Conservation (phyloP, 2,888 invertebrate genomes). For the Diabrotica balteata region DNA sequence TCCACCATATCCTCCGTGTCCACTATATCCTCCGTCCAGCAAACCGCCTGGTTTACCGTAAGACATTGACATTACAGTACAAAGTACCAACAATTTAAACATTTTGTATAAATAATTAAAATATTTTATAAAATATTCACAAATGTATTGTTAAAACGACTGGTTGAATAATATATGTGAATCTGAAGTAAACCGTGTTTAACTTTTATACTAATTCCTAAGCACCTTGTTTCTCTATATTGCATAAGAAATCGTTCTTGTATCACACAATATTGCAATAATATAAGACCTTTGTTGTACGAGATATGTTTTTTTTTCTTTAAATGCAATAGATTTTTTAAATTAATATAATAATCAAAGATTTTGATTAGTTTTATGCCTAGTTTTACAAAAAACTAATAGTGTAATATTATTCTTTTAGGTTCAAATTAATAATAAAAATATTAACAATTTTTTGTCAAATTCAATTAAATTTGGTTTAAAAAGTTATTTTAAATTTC, state of each 20-base stretch:
- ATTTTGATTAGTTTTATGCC: no score
- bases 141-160: no score
- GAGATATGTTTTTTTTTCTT: constrained; percentile 20
- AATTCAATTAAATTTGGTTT: no score
- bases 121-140: neutral
- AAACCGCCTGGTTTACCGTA: constrained; percentile 35
- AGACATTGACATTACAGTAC: constrained; percentile 27
- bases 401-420: no score
- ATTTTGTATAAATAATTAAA: constrained; percentile 12
- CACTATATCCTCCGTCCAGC: neutral
- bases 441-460: no score
- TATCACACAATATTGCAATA: constrained; percentile 33
- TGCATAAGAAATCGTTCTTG: constrained; percentile 31
- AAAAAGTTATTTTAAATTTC: no score
- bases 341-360: no score
- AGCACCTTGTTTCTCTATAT: constrained; percentile 9
- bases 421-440: no score
- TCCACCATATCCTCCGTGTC: constrained; percentile 2
- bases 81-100: constrained; percentile 30
- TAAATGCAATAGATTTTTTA: no score
- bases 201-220: constrained; percentile 21
- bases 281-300: constrained; percentile 34
- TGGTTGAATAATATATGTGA: no score
- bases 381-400: no score
- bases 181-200: no score